Evolutionary conservation across 2,888 invertebrate species (phyloP).

Genomic region (Polia nebulosa): DNA sequence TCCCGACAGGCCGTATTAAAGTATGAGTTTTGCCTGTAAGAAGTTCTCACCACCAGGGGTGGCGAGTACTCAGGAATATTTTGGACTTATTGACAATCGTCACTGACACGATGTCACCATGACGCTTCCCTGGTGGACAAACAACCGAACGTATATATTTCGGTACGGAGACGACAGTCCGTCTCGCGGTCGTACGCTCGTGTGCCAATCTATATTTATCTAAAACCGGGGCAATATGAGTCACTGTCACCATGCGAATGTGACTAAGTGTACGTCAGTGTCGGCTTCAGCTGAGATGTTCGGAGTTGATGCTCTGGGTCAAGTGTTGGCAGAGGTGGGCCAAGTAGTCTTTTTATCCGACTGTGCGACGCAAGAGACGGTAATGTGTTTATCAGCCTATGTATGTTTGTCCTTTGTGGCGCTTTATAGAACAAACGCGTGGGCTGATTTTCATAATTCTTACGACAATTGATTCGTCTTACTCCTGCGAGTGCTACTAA

Average conservation of each 20-base stretch:
- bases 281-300: constrained; percentile 28
- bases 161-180: constrained; percentile 49
- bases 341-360: background rate
- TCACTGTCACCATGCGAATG: constrained; percentile 64
- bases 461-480: too few relatives aligned
- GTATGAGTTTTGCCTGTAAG: too few relatives aligned
- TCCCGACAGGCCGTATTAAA: too few relatives aligned
- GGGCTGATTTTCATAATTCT: too few relatives aligned
- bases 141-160: constrained; percentile 42
- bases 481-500: too few relatives aligned
- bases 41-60: too few relatives aligned
- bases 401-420: too few relatives aligned
- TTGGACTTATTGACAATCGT: background rate
- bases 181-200: constrained; percentile 54
- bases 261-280: constrained; percentile 51
- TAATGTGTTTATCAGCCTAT: too few relatives aligned
- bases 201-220: constrained; percentile 63
- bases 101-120: background rate
- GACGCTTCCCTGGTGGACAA: constrained; percentile 2
- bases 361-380: too few relatives aligned
- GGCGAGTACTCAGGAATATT: too few relatives aligned
- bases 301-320: background rate
- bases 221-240: constrained; percentile 60
- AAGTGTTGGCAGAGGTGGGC: background rate
- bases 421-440: too few relatives aligned